Percentiles rank a stretch among this genome's conserved stretches.
phyloP scores from a whole-genome alignment of 1,140 invertebrate genomes.

The Triops cancriformis region DNA sequence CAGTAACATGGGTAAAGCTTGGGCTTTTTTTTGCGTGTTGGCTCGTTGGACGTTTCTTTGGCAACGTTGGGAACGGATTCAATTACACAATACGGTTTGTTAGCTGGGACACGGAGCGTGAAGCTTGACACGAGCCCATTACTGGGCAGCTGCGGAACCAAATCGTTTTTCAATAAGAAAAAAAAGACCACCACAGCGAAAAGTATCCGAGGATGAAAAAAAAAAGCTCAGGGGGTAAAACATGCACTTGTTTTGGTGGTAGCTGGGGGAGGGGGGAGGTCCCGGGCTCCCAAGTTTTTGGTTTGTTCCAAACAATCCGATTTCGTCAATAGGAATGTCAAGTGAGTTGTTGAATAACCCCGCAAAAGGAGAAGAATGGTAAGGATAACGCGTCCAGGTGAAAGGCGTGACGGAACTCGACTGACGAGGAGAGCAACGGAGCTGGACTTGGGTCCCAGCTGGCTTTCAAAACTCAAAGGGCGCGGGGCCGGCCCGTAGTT shows the following conservation, averaged over 20 bases:
- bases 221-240: not conserved
- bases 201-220: not conserved
- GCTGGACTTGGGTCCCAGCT: conserved; percentile 4
- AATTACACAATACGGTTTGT: not conserved
- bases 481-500: not conserved
- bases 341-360: conserved; percentile 7
- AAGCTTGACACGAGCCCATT: conserved; percentile 3
- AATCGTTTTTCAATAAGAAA: no score
- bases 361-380: not conserved
- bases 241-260: not conserved
- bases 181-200: not conserved
- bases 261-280: not conserved
- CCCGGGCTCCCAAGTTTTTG: not conserved
- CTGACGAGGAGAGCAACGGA: conserved; percentile 8
- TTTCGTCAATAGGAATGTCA: not conserved
- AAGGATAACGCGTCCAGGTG: not conserved
- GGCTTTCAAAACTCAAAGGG: conserved; percentile 10
- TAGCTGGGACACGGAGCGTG: not conserved
- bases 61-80: not conserved
- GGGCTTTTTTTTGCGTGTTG: not conserved
- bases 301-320: conserved; percentile 1
- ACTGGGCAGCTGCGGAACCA: not conserved
- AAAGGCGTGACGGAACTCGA: conserved; percentile 12
- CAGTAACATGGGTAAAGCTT: not conserved
- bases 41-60: not conserved